These are phyloP conservation scores for Pheosia gnoma DNA, from an alignment of 2,888 invertebrate genomes.

Conservation along the genomic window DNA sequence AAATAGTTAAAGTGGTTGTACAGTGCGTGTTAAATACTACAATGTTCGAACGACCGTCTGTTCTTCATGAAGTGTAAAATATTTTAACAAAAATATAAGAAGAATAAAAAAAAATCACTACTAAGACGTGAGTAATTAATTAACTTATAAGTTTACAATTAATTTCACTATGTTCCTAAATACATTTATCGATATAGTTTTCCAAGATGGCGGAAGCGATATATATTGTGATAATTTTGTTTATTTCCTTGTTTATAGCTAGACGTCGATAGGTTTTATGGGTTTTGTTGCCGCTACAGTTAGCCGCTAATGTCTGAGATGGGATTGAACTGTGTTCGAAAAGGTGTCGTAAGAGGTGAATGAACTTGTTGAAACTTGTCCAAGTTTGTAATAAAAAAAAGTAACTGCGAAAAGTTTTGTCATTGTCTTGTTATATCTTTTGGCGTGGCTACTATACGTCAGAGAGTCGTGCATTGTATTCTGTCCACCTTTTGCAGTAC, in stretches of 20 bases:
- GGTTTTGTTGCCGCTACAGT: conserved; percentile 23
- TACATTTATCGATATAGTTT: conserved; percentile 24
- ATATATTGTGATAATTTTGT: conserved; percentile 57
- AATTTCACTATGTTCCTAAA: conserved; percentile 10
- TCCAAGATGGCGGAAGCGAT: conserved; percentile 71
- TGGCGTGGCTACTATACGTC: neutral
- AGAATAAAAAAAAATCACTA: conserved; percentile 20
- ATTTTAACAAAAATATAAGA: conserved; percentile 30
- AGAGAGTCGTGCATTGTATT: too few species aligned
- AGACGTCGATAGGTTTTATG: conserved; percentile 13
- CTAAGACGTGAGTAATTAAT: conserved; percentile 64
- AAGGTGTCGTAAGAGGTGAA: conserved; percentile 53
- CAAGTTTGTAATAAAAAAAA: conserved; percentile 25
- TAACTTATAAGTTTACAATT: neutral
- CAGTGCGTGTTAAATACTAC: conserved; percentile 13
- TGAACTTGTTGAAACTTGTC: conserved; percentile 70
- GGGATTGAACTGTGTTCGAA: conserved; percentile 18
- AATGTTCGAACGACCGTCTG: conserved; percentile 32
- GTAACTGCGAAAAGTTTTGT: conserved; percentile 4
- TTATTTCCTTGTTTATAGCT: conserved; percentile 31
- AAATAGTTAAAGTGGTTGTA: conserved; percentile 17
- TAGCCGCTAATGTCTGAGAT: conserved; percentile 13
- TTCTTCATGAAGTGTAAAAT: conserved; percentile 31
- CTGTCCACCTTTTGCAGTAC: too few species aligned
- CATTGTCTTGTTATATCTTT: neutral